Conservation (phyloP, 1,140 invertebrate species). For the Drosophila obscura region DNA sequence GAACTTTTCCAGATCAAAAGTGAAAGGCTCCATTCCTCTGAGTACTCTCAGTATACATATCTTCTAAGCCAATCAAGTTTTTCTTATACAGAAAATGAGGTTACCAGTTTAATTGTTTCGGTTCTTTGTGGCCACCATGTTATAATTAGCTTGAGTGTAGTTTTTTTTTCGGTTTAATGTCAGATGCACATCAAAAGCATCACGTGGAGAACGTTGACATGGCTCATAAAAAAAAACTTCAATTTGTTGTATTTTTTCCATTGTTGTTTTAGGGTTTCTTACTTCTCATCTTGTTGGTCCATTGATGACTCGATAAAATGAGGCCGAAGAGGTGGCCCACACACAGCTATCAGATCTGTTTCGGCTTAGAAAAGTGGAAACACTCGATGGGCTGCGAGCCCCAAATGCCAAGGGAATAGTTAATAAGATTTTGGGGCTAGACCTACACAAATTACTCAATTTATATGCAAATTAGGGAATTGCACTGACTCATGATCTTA, state of each 20-base stretch:
- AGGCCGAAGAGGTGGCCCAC: constrained; percentile 19
- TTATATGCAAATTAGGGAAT: constrained; percentile 43
- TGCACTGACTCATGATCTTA: constrained; percentile 45
- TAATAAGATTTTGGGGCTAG: constrained; percentile 30
- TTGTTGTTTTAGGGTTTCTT: constrained; percentile 8
- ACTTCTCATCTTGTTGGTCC: constrained; percentile 6
- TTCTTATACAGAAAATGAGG: constrained; percentile 40
- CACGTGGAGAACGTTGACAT: constrained; percentile 16
- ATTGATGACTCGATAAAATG: constrained; percentile 55
- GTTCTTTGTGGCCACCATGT: constrained; percentile 34
- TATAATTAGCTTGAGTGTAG: constrained; percentile 46
- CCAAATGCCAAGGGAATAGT: constrained; percentile 33
- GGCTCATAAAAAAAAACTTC: constrained; percentile 27
- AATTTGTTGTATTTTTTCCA: constrained; percentile 31
- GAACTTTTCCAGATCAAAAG: constrained; percentile 33
- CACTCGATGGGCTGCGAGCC: constrained; percentile 3
- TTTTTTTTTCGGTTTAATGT: constrained; percentile 53
- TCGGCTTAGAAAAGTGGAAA: constrained; percentile 12
- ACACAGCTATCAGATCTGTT: constrained; percentile 32
- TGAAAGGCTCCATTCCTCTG: constrained; percentile 53
- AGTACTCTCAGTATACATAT: background rate
- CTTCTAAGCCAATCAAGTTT: constrained; percentile 32
- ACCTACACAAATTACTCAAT: constrained; percentile 41
- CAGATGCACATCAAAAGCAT: constrained; percentile 56
- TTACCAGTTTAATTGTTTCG: constrained; percentile 50